Percentiles rank a stretch among this genome's conserved stretches.
phyloP scores from a whole-genome alignment of 1,140 invertebrate genomes.

The Drosophila saltans region DNA sequence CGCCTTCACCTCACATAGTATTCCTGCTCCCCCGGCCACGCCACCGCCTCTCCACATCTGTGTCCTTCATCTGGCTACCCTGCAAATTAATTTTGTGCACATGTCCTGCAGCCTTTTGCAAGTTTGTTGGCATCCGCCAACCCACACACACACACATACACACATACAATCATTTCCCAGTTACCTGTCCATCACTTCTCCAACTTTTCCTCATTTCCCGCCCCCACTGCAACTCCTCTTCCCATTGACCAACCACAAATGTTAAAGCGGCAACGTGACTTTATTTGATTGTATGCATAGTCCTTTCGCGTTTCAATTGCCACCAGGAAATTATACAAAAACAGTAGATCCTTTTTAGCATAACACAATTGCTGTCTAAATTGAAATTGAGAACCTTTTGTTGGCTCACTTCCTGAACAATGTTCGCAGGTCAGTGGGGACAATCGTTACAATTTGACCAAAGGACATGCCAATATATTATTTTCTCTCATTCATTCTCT shows the following conservation, averaged over 20 bases:
- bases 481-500: background rate
- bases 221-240: background rate
- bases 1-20: background rate
- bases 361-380: conserved; percentile 63
- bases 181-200: conserved; percentile 44
- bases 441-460: conserved; percentile 18
- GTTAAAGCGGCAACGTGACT: conserved; percentile 75
- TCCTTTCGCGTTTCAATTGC: conserved; percentile 33
- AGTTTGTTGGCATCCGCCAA: conserved; percentile 48
- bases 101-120: conserved; percentile 74
- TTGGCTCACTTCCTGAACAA: conserved; percentile 13
- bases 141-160: conserved; percentile 18
- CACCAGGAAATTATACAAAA: conserved; percentile 64
- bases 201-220: conserved; percentile 24
- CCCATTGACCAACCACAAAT: conserved; percentile 65
- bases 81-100: conserved; percentile 77
- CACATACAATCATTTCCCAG: conserved; percentile 5
- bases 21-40: conserved; percentile 6
- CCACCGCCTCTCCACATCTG: conserved; percentile 4
- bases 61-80: conserved; percentile 44
- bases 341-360: conserved; percentile 59
- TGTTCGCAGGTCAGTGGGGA: background rate
- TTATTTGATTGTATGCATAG: conserved; percentile 65
- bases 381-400: conserved; percentile 65
- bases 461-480: conserved; percentile 10